Percentiles rank a stretch among this genome's conserved stretches.
phyloP scores from a whole-genome alignment of 2,113 vertebrate species.

The Melanotaenia duboulayi region DNA sequence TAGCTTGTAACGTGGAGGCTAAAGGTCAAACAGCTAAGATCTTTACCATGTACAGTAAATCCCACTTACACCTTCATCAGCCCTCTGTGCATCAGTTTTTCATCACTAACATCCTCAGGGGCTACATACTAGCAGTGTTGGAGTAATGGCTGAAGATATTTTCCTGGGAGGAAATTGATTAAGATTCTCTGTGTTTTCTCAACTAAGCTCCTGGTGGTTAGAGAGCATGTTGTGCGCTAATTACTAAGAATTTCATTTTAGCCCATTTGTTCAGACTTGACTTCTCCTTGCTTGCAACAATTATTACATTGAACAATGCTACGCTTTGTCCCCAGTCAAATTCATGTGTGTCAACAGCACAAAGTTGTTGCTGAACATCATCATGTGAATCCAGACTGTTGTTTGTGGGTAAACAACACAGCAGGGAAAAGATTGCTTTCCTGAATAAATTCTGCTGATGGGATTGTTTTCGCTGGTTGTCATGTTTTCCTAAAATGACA shows the following conservation, averaged over 20 bases:
- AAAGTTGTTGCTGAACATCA: slow-evolving; percentile 24
- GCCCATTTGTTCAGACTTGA: slow-evolving; percentile 4
- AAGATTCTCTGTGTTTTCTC: slow-evolving; percentile 44
- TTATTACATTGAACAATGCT: slow-evolving; percentile 28
- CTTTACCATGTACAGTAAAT: neutral
- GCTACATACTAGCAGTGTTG: slow-evolving; percentile 31
- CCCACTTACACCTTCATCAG: neutral
- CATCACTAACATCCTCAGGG: neutral
- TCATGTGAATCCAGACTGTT: slow-evolving; percentile 24
- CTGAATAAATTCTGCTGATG: slow-evolving; percentile 32
- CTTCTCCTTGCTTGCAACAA: neutral
- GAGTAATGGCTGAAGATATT: slow-evolving; percentile 39
- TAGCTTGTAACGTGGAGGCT: neutral
- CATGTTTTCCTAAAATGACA: slow-evolving; percentile 42
- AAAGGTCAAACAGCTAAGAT: slow-evolving; percentile 5
- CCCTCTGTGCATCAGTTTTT: too few relatives aligned
- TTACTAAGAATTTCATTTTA: slow-evolving; percentile 37
- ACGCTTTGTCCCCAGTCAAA: slow-evolving; percentile 19
- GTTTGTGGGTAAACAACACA: slow-evolving; percentile 37
- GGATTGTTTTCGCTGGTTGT: slow-evolving; percentile 40
- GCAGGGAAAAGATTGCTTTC: slow-evolving; percentile 12
- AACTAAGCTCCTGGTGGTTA: slow-evolving; percentile 31
- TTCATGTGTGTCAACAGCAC: slow-evolving; percentile 4
- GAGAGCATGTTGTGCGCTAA: slow-evolving; percentile 20
- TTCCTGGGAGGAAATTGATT: slow-evolving; percentile 58